A percentile compares a stretch with the other conserved stretches of the same genome.
phyloP scores from a whole-genome alignment of 2,797 vertebrate genomes.

The Arctocebus calabarensis region DNA sequence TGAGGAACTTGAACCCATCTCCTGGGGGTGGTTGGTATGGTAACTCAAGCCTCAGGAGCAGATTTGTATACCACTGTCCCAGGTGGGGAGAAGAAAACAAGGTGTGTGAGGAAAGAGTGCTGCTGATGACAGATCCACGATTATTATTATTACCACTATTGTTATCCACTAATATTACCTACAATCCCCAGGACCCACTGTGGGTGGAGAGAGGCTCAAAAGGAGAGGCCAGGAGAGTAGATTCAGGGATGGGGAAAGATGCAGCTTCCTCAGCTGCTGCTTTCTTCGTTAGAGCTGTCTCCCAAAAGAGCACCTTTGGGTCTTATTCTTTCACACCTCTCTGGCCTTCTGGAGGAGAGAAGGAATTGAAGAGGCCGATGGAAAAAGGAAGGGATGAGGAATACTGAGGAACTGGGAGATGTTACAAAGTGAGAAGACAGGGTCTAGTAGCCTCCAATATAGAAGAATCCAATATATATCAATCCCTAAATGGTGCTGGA shows the following conservation, averaged over 20 bases:
- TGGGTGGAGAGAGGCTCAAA: neutral
- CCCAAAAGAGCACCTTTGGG: neutral
- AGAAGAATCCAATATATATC: neutral
- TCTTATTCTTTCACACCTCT: conserved; percentile 8
- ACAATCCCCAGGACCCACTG: neutral
- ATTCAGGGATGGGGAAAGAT: neutral
- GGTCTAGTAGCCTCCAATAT: neutral
- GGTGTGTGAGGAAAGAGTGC: conserved; percentile 15
- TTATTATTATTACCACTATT: no score
- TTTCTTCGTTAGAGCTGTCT: neutral
- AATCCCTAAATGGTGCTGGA: neutral
- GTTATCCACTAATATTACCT: neutral
- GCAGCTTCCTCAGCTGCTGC: neutral
- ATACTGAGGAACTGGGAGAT: neutral
- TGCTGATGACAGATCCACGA: neutral
- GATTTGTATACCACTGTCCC: conserved; percentile 29
- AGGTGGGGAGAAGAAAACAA: conserved; percentile 56
- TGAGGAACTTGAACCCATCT: conserved; percentile 60
- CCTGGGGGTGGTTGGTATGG: conserved; percentile 63
- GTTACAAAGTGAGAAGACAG: neutral
- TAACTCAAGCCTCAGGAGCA: conserved; percentile 28
- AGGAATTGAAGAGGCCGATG: conserved; percentile 16
- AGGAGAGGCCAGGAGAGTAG: neutral
- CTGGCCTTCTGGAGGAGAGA: conserved; percentile 16
- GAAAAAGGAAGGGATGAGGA: neutral